phyloP scores from a whole-genome alignment of 2,113 vertebrate species.

The Zapus hudsonius region DNA sequence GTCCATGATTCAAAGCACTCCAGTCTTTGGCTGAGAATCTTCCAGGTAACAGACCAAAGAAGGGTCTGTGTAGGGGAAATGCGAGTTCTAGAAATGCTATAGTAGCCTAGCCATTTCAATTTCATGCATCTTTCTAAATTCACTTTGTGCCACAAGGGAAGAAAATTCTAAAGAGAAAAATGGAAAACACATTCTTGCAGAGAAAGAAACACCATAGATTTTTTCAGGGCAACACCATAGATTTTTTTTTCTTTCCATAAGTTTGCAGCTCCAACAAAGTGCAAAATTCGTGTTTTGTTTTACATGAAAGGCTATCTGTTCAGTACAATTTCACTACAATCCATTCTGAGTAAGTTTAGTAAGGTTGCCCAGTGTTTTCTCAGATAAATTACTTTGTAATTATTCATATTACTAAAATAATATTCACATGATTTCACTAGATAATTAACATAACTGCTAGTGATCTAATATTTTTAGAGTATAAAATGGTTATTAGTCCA shows the following conservation, averaged over 20 bases:
- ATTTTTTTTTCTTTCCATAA: constrained; percentile 22
- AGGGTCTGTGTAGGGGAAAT: constrained; percentile 19
- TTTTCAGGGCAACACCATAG: background rate
- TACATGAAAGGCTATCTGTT: constrained; percentile 34
- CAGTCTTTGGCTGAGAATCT: background rate
- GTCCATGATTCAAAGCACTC: background rate
- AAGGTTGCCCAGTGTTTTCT: background rate
- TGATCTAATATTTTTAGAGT: constrained; percentile 20
- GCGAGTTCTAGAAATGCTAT: background rate
- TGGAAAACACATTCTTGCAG: background rate
- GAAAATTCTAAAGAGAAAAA: background rate
- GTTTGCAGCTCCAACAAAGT: constrained; percentile 12
- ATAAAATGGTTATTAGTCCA: background rate
- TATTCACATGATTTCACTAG: constrained; percentile 11
- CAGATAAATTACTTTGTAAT: background rate
- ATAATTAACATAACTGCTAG: constrained; percentile 3
- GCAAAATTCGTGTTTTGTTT: constrained; percentile 38
- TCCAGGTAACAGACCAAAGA: background rate
- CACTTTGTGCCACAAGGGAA: background rate
- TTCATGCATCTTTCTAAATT: background rate
- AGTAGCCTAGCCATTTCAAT: background rate
- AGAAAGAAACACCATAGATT: background rate
- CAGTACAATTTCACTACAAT: background rate
- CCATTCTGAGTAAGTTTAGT: background rate
- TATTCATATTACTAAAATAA: background rate